Evolutionary conservation across 37 sponge, comb jelly and placozoan species (phyloP), one percentile per base, ranked within the genome.

Genomic region (Axinella damicornis): DNA sequence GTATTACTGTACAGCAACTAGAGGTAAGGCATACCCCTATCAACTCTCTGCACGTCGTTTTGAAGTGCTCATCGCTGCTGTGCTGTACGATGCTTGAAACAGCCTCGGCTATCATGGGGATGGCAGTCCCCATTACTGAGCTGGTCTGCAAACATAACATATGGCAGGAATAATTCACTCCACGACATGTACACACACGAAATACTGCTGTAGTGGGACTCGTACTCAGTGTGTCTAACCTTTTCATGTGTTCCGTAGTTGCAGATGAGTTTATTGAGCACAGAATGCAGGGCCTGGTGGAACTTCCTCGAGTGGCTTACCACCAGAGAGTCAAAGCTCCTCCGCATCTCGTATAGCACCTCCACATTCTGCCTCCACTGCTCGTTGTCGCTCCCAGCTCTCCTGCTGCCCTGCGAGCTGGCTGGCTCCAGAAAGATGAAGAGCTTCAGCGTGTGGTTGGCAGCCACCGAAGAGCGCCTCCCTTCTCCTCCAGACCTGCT

Each of bases 231-330:
- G n/a, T n/a, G n/a, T 34, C 33, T 34, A 63, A 90, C 91, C 86
- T 85, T 73, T 38, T 12, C 36, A 57, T 67, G 36, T 34, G 54
- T 57, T 17, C 38, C 35, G 52, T 92, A 84, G 74, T 92, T 92
- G 65, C 63, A 83, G 64, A 88, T 32, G 21, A 92, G 64, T 60
- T 84, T 87, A 54, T 88, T 84, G 14, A 92, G 80, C 31, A 62
- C 88, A 28, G 76, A 74, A 28, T 88, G 88, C 25, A 57, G 37
- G 9, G 85, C 89, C 54, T 70, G 68, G 5, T 72, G 72, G 32
- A 89, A 69, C 24, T 77, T 70, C 18, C 60, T 70, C 46, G 72
- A 40, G 20, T 83, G 60, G n/a, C 12, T 14, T 15, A 33, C 5
- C 0, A 72, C 39, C 24, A 83, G 32, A 5, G 31, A 15, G 22